Percentiles rank a stretch among this genome's conserved stretches.
These are phyloP conservation scores for Empidonax traillii DNA, from an alignment of 2,113 vertebrate genomes.

Conservation along the genomic window DNA sequence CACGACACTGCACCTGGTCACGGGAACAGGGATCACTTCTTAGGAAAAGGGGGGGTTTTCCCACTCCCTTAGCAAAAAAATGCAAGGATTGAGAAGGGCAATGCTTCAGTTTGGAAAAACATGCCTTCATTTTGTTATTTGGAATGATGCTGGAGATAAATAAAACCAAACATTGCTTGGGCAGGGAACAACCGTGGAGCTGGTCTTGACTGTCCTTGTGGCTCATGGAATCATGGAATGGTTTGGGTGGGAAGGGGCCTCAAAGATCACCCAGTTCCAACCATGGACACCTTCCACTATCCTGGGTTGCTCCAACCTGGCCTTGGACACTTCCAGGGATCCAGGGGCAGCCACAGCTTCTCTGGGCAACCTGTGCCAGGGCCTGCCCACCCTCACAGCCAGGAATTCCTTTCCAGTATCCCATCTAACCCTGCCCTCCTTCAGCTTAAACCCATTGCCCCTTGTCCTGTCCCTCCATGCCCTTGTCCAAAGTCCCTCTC, in stretches of 20 bases:
- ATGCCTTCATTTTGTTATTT: neutral
- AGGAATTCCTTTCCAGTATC: neutral
- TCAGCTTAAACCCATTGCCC: too few relatives aligned
- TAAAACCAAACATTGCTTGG: neutral
- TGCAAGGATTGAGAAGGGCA: neutral
- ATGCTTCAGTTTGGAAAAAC: neutral
- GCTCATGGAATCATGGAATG: neutral
- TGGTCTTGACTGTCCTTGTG: neutral
- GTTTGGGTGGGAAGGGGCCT: neutral
- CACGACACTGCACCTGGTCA: accelerated
- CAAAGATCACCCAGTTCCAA: neutral
- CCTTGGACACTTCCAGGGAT: neutral
- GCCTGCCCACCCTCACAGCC: neutral
- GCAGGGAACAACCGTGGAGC: neutral
- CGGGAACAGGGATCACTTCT: neutral
- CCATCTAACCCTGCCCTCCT: neutral
- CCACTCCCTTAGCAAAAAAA: neutral
- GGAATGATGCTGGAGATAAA: neutral
- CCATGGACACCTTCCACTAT: neutral
- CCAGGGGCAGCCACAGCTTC: neutral
- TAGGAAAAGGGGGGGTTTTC: neutral
- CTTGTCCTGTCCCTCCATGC: too few relatives aligned
- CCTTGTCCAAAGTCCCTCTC: neutral
- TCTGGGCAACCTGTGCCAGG: neutral
- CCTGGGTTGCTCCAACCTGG: neutral